Percentiles rank a stretch among this genome's conserved stretches.
Conservation (phyloP, 1,140 invertebrate species). For the Brevipalpus yothersi region DNA sequence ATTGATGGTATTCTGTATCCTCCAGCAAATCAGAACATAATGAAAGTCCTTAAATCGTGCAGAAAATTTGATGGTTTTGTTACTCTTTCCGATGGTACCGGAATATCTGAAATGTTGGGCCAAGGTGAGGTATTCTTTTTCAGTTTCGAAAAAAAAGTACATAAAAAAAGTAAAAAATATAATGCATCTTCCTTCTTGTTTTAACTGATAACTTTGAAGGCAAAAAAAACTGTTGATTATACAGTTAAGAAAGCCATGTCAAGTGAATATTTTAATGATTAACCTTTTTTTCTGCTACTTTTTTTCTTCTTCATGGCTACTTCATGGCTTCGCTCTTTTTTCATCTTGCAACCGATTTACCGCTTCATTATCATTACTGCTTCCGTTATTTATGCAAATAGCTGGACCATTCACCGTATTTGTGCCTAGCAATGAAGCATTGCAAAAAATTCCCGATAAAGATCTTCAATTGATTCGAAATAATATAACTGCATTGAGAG, state of each 20-base stretch:
- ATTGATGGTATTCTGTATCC: conserved; percentile 16
- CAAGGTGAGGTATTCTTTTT: conserved; percentile 4
- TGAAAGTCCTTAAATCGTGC: conserved; percentile 12
- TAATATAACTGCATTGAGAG: conserved; percentile 15
- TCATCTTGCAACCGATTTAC: not conserved
- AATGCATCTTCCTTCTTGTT: too few relatives aligned
- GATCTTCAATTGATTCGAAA: conserved; percentile 13
- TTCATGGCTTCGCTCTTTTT: not conserved
- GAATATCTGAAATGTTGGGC: conserved; percentile 10
- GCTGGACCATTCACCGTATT: conserved; percentile 15
- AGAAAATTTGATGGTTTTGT: conserved; percentile 16
- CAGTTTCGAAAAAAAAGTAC: not conserved
- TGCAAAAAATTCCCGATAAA: conserved; percentile 14
- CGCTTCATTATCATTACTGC: not conserved
- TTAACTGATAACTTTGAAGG: too few relatives aligned
- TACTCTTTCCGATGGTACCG: conserved; percentile 14
- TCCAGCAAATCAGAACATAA: conserved; percentile 11
- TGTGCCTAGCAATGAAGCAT: conserved; percentile 15
- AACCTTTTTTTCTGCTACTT: too few relatives aligned
- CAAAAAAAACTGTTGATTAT: too few relatives aligned
- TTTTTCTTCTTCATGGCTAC: too few relatives aligned
- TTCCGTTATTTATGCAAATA: conserved; percentile 2
- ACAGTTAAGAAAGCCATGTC: too few relatives aligned
- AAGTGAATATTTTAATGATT: too few relatives aligned
- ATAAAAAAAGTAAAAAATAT: too few relatives aligned